A percentile compares a stretch with the other conserved stretches of the same genome.
Evolutionary conservation across 1,140 invertebrate genomes (phyloP).

Genomic region (Pseudomyrmex pallidus): DNA sequence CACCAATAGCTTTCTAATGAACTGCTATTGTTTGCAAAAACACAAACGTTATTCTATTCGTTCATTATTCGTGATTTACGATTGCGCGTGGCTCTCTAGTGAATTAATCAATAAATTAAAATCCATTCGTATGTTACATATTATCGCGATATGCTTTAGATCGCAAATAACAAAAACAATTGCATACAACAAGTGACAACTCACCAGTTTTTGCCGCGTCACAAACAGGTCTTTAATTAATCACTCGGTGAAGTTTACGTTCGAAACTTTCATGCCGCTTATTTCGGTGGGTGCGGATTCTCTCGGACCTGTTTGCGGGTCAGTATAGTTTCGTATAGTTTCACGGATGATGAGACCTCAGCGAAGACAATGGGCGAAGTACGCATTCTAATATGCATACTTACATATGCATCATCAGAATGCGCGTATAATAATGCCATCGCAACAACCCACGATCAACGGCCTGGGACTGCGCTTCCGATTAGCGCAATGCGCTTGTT

Average conservation of each 20-base stretch:
- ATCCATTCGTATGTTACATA: background rate
- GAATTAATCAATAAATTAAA: background rate
- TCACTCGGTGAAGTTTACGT: background rate
- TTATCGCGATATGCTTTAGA: too few species aligned
- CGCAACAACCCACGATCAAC: conserved; percentile 50
- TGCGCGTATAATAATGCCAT: conserved; percentile 53
- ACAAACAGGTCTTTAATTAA: background rate
- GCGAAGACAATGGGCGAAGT: conserved; percentile 42
- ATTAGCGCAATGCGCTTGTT: conserved; percentile 54
- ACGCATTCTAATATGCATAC: conserved; percentile 49
- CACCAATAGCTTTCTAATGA: conserved; percentile 15
- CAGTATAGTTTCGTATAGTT: conserved; percentile 19
- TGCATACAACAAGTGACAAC: too few species aligned
- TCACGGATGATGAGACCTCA: conserved; percentile 27
- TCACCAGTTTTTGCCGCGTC: background rate
- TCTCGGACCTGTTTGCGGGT: background rate
- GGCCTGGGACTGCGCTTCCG: conserved; percentile 34
- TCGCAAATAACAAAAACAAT: too few species aligned
- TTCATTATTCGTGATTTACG: background rate
- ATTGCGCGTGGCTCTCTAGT: background rate
- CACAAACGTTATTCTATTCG: background rate
- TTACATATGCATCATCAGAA: conserved; percentile 60
- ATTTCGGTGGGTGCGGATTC: background rate
- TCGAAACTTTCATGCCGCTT: conserved; percentile 24
- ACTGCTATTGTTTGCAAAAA: conserved; percentile 7